Evolutionary conservation across 2,113 vertebrate species (phyloP), one percentile per base, ranked within the genome.

Genomic region (Hydropotes inermis): DNA sequence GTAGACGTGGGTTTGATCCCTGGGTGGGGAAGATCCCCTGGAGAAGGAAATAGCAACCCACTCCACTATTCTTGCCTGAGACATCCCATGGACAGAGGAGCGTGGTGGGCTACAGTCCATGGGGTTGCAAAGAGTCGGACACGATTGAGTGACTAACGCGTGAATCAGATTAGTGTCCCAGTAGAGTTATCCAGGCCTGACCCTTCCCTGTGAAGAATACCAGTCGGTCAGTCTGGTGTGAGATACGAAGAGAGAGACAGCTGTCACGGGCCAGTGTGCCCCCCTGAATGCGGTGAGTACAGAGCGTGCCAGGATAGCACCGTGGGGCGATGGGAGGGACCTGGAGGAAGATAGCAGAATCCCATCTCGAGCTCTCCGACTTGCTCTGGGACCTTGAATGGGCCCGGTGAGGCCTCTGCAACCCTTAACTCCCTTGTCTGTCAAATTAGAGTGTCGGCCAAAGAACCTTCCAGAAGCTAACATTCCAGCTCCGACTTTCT

Each of bases 151-250:
- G 36, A 74, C 19, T 74, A 74, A 21, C 13, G 5, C 10, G 2
- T 74, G 36, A 74, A 39, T n/a, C 19, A 70, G 67, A 70, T 85
- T 64, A 89, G 30, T 39, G 47, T 30, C 43, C 64, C n/a, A 17
- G 0, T 23, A 36, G 19, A 45, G n/a, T 79, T 13, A 54, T 58
- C 39, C 17, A 15, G 57, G 36, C 55, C 67, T 28, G 14, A 50
- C 57, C 55, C 54, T 19, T 50, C 0, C 57, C 52, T 57, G n/a
- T 33, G 15, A 70, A 81, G 87, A 67, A 52, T 79, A 39, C 27
- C 79, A 45, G n/a, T 50, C 4, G 1, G 27, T 58, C 50, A 28
- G 0, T 67, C 55, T 28, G 28, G 52, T 3, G 7, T 0, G 5
- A 74, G 60, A 55, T 17, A 52, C 0, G 27, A 70, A 93, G 57